phyloP scores from a whole-genome alignment of 2,797 vertebrate genomes.

The Etheostoma perlongum region DNA sequence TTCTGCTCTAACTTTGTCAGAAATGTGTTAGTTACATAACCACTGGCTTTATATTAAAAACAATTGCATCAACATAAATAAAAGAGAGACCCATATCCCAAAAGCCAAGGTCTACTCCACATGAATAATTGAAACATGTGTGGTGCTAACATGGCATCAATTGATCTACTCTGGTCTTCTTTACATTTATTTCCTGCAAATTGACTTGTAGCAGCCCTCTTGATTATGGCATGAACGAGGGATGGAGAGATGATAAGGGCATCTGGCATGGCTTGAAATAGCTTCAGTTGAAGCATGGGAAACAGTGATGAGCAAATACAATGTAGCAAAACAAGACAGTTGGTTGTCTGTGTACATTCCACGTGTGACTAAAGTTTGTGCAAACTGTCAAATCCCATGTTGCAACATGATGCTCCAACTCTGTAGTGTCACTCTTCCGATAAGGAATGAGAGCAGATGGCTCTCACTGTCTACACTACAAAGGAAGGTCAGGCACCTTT shows the following conservation, averaged over 20 bases:
- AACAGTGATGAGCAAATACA: constrained; percentile 48
- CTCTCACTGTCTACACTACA: constrained; percentile 33
- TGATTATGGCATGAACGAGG: constrained; percentile 34
- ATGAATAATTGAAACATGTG: constrained; percentile 54
- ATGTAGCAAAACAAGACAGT: constrained; percentile 41
- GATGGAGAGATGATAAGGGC: constrained; percentile 44
- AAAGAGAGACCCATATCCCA: neutral
- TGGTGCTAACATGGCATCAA: constrained; percentile 41
- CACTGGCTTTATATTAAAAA: constrained; percentile 22
- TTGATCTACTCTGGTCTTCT: constrained; percentile 44
- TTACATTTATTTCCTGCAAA: constrained; percentile 59
- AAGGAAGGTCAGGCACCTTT: constrained; percentile 60
- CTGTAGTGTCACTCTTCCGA: constrained; percentile 46
- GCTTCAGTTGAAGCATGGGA: constrained; percentile 33
- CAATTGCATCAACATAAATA: constrained; percentile 29
- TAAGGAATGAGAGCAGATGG: constrained; percentile 37
- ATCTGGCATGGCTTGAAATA: constrained; percentile 58
- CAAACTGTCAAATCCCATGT: constrained; percentile 65
- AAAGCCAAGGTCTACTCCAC: constrained; percentile 29
- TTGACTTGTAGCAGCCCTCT: constrained; percentile 39
- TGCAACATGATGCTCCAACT: constrained; percentile 39
- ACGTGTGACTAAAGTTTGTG: constrained; percentile 50
- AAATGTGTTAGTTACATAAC: constrained; percentile 41
- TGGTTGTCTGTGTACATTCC: constrained; percentile 42
- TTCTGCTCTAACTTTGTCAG: constrained; percentile 32